These are phyloP conservation scores for Turnix velox DNA, from an alignment of 2,113 vertebrate species.

Conservation along the genomic window DNA sequence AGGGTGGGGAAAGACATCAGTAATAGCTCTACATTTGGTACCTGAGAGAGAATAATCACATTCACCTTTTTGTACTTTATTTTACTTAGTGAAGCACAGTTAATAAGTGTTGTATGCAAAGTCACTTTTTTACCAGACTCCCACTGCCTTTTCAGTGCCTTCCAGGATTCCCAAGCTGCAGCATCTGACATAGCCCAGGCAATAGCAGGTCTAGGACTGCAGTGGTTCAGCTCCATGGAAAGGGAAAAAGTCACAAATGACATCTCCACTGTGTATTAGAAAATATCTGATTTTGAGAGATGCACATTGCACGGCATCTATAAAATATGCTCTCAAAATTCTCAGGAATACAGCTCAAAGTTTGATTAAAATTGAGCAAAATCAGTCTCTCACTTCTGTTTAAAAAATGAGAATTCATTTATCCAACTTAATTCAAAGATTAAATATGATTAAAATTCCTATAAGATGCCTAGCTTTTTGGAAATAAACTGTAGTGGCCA, in stretches of 20 bases:
- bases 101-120: background rate
- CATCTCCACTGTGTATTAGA: background rate
- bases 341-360: slow-evolving; percentile 8
- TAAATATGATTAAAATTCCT: slow-evolving; percentile 70
- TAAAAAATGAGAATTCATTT: slow-evolving; percentile 63
- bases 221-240: background rate
- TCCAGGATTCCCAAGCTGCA: background rate
- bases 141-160: background rate
- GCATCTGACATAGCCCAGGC: background rate
- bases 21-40: background rate
- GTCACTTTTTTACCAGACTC: background rate
- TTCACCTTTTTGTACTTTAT: background rate
- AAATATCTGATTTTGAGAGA: background rate
- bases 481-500: slow-evolving; percentile 55
- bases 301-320: background rate
- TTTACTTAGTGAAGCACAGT: background rate
- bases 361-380: slow-evolving; percentile 64
- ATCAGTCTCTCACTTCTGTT: slow-evolving; percentile 40
- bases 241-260: background rate
- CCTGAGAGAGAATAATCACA: background rate
- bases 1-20: background rate
- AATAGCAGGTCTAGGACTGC: background rate
- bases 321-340: slow-evolving; percentile 39
- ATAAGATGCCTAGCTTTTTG: slow-evolving; percentile 61
- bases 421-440: slow-evolving; percentile 70